phyloP scores from a whole-genome alignment of 2,113 vertebrate genomes.

The Bolborhynchus lineola region DNA sequence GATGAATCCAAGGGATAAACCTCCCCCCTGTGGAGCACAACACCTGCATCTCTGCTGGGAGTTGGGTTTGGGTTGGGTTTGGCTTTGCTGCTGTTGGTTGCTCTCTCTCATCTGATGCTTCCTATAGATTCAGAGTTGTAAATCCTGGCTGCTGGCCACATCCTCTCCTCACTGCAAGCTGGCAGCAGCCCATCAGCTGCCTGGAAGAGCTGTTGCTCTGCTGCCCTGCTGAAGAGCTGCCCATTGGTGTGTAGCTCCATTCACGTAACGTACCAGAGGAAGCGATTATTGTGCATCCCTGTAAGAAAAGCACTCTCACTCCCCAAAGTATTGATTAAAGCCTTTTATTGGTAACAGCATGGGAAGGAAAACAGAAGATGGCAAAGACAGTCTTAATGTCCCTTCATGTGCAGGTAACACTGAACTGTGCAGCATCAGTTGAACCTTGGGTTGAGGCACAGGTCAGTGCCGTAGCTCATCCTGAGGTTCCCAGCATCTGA shows the following conservation, averaged over 20 bases:
- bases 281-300: neutral
- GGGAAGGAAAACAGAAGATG: neutral
- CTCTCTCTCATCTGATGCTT: neutral
- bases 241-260: neutral
- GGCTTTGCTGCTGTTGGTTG: neutral
- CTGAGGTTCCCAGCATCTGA: neutral
- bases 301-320: neutral
- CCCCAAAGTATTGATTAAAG: neutral
- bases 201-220: neutral
- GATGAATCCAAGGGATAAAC: neutral
- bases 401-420: neutral
- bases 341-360: neutral
- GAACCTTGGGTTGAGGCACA: neutral
- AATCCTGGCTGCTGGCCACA: neutral
- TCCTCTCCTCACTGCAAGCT: neutral
- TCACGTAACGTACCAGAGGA: accelerated
- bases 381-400: neutral
- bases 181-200: neutral
- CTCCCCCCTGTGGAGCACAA: neutral
- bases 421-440: neutral
- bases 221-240: neutral
- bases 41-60: neutral
- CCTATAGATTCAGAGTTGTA: neutral
- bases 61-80: neutral
- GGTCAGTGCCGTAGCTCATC: neutral